phyloP scores from a whole-genome alignment of 2,888 invertebrate species.

The Heliconius cydno region DNA sequence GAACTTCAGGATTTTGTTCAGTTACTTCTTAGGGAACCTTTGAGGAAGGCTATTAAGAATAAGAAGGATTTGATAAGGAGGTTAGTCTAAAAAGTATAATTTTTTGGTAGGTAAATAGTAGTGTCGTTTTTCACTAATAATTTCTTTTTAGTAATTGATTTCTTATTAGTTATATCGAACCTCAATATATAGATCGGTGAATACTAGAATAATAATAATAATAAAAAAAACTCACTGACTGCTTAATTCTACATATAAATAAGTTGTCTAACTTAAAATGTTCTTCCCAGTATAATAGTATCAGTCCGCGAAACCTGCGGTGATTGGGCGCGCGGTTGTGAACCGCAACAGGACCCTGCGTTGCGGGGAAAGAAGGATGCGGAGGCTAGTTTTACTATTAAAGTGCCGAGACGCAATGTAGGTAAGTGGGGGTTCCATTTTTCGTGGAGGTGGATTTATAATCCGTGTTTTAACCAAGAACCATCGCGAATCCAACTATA shows the following conservation, averaged over 20 bases:
- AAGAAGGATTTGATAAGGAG: conserved; percentile 97
- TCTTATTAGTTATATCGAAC: too few species aligned
- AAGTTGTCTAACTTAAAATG: too few species aligned
- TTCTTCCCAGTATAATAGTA: conserved; percentile 91
- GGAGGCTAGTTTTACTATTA: conserved; percentile 95
- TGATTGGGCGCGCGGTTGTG: conserved; percentile 96
- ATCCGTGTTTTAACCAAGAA: too few species aligned
- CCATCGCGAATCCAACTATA: too few species aligned
- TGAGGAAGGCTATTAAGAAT: conserved; percentile 98
- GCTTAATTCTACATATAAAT: too few species aligned
- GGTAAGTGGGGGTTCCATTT: conserved; percentile 79
- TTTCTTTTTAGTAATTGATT: too few species aligned
- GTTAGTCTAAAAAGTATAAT: conserved; percentile 56
- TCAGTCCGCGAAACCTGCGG: conserved; percentile 98
- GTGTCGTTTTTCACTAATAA: too few species aligned
- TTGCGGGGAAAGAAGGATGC: conserved; percentile 95
- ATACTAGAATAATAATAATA: too few species aligned
- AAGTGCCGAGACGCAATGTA: conserved; percentile 95
- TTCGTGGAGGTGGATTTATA: not conserved
- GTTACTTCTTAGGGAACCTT: conserved; percentile 92
- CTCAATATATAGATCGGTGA: too few species aligned
- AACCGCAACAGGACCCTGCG: conserved; percentile 95
- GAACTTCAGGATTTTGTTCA: conserved; percentile 99
- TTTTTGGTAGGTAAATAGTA: too few species aligned
- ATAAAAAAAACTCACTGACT: too few species aligned